Evolutionary conservation across 2,888 invertebrate species (phyloP).

Genomic region (Serripes groenlandicus): DNA sequence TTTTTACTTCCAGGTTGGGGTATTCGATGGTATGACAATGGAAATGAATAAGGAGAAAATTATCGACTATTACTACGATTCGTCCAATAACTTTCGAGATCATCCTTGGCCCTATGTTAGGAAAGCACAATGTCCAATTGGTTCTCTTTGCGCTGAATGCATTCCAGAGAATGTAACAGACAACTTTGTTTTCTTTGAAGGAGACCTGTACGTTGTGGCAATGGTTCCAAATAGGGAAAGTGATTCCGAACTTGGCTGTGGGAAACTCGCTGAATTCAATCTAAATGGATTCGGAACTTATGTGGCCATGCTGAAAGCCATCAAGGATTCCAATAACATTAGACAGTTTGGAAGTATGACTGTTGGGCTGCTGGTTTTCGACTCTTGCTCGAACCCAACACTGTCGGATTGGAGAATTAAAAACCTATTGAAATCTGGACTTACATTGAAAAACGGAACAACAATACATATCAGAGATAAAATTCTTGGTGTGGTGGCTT

Average conservation of each 20-base stretch:
- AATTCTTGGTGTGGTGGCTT: background rate
- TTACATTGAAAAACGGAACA: background rate
- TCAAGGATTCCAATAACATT: background rate
- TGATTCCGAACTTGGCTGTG: constrained; percentile 1
- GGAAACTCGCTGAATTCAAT: background rate
- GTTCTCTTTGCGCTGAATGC: background rate
- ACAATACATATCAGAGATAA: background rate
- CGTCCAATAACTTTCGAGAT: background rate
- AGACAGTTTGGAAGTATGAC: background rate
- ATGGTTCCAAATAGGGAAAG: background rate
- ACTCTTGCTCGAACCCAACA: constrained; percentile 2
- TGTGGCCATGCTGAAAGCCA: background rate
- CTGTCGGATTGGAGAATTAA: constrained; percentile 3
- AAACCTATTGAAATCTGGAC: background rate
- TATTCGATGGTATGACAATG: background rate
- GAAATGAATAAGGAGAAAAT: background rate
- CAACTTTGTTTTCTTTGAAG: background rate
- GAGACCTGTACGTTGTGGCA: background rate
- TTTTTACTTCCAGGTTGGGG: constrained; percentile 4
- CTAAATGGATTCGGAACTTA: background rate
- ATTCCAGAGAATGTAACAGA: background rate
- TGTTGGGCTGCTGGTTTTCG: background rate
- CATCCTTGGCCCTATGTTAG: background rate
- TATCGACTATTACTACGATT: background rate
- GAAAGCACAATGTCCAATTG: background rate